Evolutionary conservation across 2,113 vertebrate species (phyloP).

Genomic region (Leptobrachium leishanense): DNA sequence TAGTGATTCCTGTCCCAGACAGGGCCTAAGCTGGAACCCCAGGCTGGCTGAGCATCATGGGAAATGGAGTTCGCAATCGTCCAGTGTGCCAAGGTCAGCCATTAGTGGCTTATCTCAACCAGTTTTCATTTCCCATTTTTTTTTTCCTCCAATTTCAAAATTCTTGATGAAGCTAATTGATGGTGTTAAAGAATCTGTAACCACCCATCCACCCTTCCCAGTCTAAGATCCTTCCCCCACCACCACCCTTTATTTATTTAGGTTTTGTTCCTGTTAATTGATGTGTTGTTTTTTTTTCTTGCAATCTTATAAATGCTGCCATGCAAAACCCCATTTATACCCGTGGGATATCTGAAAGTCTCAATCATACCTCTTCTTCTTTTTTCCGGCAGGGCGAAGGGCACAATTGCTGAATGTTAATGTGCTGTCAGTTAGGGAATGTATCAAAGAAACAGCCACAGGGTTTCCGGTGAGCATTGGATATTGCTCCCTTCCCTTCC

Average conservation of each 20-base stretch:
- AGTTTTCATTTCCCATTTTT: not conserved
- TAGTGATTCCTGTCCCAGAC: not conserved
- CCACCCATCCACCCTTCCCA: not conserved
- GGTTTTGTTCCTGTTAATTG: slow-evolving; percentile 5
- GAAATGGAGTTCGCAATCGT: too few relatives aligned
- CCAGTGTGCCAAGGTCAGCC: not conserved
- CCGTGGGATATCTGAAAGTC: slow-evolving; percentile 41
- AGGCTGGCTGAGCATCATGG: not conserved
- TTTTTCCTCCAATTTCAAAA: not conserved
- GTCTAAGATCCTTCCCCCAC: slow-evolving; percentile 4
- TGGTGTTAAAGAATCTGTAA: not conserved
- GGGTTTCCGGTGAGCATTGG: slow-evolving; percentile 41
- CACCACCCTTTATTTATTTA: too few relatives aligned
- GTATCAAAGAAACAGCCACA: slow-evolving; percentile 45
- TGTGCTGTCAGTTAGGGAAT: slow-evolving; percentile 48
- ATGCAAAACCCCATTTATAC: slow-evolving; percentile 24
- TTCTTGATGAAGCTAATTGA: not conserved
- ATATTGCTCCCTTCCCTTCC: slow-evolving; percentile 28
- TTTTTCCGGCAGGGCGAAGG: slow-evolving; percentile 43
- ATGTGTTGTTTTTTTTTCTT: not conserved
- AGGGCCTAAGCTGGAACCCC: not conserved
- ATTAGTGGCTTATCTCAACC: not conserved
- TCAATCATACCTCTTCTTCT: slow-evolving; percentile 46
- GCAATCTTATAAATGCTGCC: not conserved
- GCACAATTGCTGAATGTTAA: slow-evolving; percentile 45